Percentiles rank a stretch among this genome's conserved stretches.
phyloP scores from a whole-genome alignment of 2,113 vertebrate species.

The Phyllostomus discolor region DNA sequence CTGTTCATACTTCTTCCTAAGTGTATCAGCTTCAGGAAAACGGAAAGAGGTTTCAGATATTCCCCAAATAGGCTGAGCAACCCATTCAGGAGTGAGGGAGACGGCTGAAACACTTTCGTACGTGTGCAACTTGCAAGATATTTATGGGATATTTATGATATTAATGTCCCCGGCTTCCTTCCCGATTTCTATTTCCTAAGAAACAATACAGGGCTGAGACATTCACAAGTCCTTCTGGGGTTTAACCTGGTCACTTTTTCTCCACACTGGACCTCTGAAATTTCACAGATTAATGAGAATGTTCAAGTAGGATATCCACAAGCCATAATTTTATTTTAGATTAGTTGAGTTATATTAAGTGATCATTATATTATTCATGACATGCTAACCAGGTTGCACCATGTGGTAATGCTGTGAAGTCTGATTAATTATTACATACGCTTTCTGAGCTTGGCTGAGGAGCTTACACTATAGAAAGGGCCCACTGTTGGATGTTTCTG shows the following conservation, averaged over 20 bases:
- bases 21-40: not conserved
- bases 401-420: not conserved
- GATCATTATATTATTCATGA: slow-evolving; percentile 1
- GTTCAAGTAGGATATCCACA: not conserved
- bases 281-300: not conserved
- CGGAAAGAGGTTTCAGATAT: not conserved
- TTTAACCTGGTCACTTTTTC: not conserved
- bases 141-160: not conserved
- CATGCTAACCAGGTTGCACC: not conserved
- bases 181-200: not conserved
- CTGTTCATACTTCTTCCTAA: not conserved
- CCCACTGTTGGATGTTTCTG: not conserved
- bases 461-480: not conserved
- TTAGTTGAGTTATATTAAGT: not conserved
- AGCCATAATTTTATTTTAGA: not conserved
- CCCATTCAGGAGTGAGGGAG: not conserved
- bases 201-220: not conserved
- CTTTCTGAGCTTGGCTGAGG: not conserved
- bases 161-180: not conserved
- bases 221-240: not conserved
- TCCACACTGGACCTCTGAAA: not conserved
- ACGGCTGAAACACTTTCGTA: not conserved
- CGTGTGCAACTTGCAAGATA: not conserved
- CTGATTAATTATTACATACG: not conserved
- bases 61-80: not conserved